Conservation (phyloP, 2,888 invertebrate species). For the Apantesis nais region DNA sequence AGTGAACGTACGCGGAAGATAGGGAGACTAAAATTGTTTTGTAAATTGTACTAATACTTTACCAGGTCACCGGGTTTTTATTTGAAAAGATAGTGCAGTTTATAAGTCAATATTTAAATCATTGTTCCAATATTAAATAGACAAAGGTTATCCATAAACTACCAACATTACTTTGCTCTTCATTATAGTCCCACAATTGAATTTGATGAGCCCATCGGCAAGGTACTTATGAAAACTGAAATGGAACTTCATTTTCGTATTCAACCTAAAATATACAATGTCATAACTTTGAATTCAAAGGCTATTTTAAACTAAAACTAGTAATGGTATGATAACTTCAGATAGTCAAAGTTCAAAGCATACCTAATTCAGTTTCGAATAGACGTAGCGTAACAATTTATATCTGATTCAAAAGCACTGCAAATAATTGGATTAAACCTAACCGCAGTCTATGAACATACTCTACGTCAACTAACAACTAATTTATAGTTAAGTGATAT, state of each 20-base stretch:
- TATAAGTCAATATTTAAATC: background rate
- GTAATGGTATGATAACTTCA: conserved; percentile 5
- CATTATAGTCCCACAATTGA: background rate
- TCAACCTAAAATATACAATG: conserved; percentile 10
- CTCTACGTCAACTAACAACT: background rate
- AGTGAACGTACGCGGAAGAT: too few relatives aligned
- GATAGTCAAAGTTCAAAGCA: conserved; percentile 12
- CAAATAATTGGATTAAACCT: conserved; percentile 12
- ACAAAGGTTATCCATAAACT: background rate
- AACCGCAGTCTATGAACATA: background rate
- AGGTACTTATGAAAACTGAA: background rate
- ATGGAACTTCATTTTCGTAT: conserved; percentile 15
- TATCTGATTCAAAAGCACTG: conserved; percentile 39
- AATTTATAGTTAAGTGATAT: background rate
- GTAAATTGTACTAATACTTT: background rate
- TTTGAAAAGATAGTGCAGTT: background rate
- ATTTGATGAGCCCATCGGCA: background rate
- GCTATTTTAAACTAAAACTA: background rate
- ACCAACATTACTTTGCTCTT: background rate
- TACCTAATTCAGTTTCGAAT: conserved; percentile 27
- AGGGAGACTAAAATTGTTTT: background rate
- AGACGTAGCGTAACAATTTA: conserved; percentile 28
- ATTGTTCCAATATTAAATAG: background rate
- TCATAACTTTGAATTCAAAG: conserved; percentile 10
- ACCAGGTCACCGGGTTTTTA: background rate